Base-by-base conservation (phyloP, 2,888 invertebrate genomes). In the Drosophila picticornis region DNA sequence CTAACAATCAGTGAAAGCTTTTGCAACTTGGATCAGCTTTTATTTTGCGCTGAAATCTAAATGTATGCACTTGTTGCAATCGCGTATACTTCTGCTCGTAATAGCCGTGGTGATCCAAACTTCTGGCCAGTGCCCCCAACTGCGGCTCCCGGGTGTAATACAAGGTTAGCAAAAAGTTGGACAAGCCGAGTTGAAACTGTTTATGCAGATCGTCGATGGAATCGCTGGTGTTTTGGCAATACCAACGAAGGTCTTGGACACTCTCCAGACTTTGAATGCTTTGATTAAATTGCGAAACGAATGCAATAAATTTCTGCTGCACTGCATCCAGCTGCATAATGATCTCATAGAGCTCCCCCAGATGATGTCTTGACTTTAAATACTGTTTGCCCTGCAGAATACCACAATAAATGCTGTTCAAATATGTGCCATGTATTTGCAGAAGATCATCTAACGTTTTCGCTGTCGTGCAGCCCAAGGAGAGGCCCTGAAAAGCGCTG, bases 381-480 rank as follows among this genome's bases (percentile, higher is more conserved):
- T 29, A 51, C 4, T 19, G 5, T 9, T 50, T 29, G 2, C 27
- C 50, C 31, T 53, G 68, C 29, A 76, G 61, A 4, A 61, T 16
- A 0, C 76, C 74, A 0, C 6, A 6, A 10, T 51, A 56, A 2
- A 88, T 69, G 27, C 10, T 19, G 0, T 34, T 27, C 6, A 84
- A 34, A 60, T 86, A 84, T 0, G 4, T n/a, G n/a, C 19, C 48
- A 27, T 86, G 81, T 1, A 46, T 43, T 0, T n/a, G 19, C 10
- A 86, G 43, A 7, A 86, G 9, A 0, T 79, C 76, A 5, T 88
- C 81, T 0, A 88, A 13, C 3, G 66, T 72, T 1, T 19, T 34
- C 1, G 58, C 46, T 5, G 34, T 2, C 1, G 6, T 36, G 27
- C 48, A 75, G 19, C 5, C 51, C 0, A 11, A 9, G 9, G 25